Percentiles rank a stretch among this genome's conserved stretches.
Evolutionary conservation across 2,888 invertebrate species (phyloP).

Genomic region (Leptothorax acervorum): DNA sequence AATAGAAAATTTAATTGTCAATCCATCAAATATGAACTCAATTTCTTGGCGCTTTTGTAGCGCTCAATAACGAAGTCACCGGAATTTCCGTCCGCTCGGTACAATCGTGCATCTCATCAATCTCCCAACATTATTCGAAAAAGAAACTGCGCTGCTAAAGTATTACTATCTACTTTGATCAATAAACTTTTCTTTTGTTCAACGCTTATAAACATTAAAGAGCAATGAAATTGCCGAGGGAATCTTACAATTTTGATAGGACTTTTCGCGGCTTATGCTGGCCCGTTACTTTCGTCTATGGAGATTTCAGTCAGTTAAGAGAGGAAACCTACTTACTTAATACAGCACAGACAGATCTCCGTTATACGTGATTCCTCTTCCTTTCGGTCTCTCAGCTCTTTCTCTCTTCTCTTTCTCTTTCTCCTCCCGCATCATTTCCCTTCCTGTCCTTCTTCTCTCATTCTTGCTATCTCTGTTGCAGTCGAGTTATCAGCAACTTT

Average conservation of each 20-base stretch:
- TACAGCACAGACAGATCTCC: slow-evolving; percentile 25
- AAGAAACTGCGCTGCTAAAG: slow-evolving; percentile 31
- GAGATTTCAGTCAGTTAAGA: slow-evolving; percentile 39
- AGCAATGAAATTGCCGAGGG: slow-evolving; percentile 41
- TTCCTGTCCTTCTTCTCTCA: not conserved
- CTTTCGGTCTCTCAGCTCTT: not conserved
- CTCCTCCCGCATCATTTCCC: too few species aligned
- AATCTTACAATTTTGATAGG: slow-evolving; percentile 49
- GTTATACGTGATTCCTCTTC: slow-evolving; percentile 33
- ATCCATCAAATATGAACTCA: slow-evolving; percentile 48
- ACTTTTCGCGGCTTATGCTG: not conserved
- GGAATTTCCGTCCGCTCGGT: slow-evolving; percentile 42
- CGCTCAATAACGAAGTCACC: slow-evolving; percentile 44
- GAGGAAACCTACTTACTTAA: slow-evolving; percentile 60
- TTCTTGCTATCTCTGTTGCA: slow-evolving; percentile 47
- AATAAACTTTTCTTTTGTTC: slow-evolving; percentile 42
- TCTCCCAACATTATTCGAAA: slow-evolving; percentile 22
- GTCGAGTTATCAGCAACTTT: slow-evolving; percentile 82
- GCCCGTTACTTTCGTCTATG: slow-evolving; percentile 44
- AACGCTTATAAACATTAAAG: slow-evolving; percentile 37
- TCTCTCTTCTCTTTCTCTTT: not conserved
- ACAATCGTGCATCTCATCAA: slow-evolving; percentile 55
- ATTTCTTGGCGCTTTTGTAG: slow-evolving; percentile 42
- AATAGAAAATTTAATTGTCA: slow-evolving; percentile 46
- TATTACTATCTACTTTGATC: slow-evolving; percentile 37